Conservation (phyloP, 2,113 vertebrate genomes). For the Ardeotis arabs region DNA sequence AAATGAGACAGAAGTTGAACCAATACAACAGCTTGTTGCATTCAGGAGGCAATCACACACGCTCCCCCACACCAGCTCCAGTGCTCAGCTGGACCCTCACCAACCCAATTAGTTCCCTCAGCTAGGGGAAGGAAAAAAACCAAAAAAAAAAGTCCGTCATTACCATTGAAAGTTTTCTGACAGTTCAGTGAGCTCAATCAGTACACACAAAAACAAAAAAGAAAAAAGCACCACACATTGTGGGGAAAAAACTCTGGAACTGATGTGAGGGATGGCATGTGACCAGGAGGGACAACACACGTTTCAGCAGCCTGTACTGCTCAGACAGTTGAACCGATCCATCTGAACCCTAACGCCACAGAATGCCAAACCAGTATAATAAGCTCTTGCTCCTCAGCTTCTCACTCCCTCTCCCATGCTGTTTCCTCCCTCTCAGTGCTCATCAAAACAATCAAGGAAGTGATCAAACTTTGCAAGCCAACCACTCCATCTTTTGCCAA, state of each 20-base stretch:
- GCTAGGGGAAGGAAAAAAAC: background rate
- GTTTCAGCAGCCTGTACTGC: background rate
- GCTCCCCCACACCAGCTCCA: background rate
- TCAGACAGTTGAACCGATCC: background rate
- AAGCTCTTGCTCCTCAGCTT: background rate
- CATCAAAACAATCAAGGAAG: background rate
- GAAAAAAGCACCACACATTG: background rate
- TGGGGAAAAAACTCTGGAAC: background rate
- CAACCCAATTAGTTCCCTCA: background rate
- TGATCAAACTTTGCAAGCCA: background rate
- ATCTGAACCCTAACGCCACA: background rate
- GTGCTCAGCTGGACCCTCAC: background rate
- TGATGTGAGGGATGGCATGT: background rate
- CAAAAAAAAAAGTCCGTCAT: background rate
- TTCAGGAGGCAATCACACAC: fast-evolving
- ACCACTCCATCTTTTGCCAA: background rate
- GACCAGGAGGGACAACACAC: background rate
- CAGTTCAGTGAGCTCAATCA: background rate
- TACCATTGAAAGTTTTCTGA: background rate
- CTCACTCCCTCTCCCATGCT: background rate
- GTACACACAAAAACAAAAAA: background rate
- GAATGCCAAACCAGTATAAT: background rate
- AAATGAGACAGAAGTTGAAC: background rate
- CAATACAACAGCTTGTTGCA: background rate
- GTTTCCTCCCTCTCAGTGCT: background rate